phyloP scores from a whole-genome alignment of 2,888 invertebrate genomes.

The Morpho helenor region DNA sequence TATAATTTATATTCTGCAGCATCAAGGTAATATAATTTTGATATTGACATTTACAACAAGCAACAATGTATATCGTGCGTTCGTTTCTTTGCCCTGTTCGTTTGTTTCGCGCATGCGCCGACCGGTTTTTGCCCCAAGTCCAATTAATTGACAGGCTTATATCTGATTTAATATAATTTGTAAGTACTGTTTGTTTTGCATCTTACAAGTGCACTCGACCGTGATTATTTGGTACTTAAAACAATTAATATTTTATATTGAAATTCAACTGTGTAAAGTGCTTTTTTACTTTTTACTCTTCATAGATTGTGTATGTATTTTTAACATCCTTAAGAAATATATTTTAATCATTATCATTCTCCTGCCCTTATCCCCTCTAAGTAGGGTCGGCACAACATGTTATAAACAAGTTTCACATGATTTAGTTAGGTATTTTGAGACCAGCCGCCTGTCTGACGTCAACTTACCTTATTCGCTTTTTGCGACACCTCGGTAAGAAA shows the following conservation, averaged over 20 bases:
- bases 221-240: constrained; percentile 37
- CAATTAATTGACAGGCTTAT: constrained; percentile 79
- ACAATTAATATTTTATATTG: constrained; percentile 24
- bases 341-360: too few relatives aligned
- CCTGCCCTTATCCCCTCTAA: too few relatives aligned
- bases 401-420: too few relatives aligned
- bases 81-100: constrained; percentile 41
- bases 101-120: constrained; percentile 65
- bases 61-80: constrained; percentile 23
- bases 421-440: too few relatives aligned
- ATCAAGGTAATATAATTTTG: constrained; percentile 17
- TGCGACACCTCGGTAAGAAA: too few relatives aligned
- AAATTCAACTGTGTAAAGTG: constrained; percentile 12
- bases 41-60: constrained; percentile 29
- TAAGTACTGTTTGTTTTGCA: constrained; percentile 66
- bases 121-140: constrained; percentile 73
- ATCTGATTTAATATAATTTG: constrained; percentile 77
- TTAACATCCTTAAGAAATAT: too few relatives aligned
- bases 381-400: too few relatives aligned
- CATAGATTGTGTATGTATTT: too few relatives aligned
- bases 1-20: constrained; percentile 13
- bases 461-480: too few relatives aligned
- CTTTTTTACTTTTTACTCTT: background rate
- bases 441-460: too few relatives aligned
- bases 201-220: constrained; percentile 44